Evolutionary conservation across 2,797 vertebrate genomes (phyloP).

Genomic region (Ciconia nigra): DNA sequence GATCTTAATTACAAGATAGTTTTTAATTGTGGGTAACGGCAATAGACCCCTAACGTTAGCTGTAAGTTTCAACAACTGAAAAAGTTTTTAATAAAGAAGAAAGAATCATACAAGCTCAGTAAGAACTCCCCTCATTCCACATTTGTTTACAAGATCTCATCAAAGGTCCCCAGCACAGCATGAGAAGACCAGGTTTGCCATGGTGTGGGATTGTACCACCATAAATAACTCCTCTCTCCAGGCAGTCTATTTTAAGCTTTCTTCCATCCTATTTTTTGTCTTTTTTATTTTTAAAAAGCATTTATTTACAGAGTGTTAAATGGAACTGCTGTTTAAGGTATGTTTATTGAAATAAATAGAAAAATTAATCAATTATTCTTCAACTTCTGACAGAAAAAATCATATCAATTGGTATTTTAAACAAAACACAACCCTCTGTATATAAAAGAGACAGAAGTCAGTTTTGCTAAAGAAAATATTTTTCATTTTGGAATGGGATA

Average conservation of each 20-base stretch:
- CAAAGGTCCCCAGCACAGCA: background rate
- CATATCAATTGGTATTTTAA: background rate
- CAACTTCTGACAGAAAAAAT: background rate
- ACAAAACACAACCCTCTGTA: background rate
- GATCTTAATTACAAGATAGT: background rate
- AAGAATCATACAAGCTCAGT: background rate
- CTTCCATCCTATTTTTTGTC: background rate
- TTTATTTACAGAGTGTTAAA: background rate
- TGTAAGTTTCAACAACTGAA: background rate
- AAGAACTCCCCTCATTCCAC: background rate
- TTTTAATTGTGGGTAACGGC: conserved; percentile 3
- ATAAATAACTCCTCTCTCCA: background rate
- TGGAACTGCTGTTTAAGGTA: background rate
- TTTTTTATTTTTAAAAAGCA: background rate
- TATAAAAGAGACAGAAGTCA: background rate
- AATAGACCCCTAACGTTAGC: background rate
- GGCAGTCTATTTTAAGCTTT: background rate
- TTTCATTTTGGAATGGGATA: background rate
- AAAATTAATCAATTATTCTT: background rate
- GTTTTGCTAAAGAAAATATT: background rate
- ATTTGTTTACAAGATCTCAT: background rate
- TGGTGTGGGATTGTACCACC: too few species aligned
- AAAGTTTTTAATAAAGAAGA: background rate
- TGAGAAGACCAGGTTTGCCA: background rate
- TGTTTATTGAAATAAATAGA: background rate